A percentile compares a stretch with the other conserved stretches of the same genome.
Conservation (phyloP, 2,888 invertebrate species). For the Caenorhabditis uteleia region DNA sequence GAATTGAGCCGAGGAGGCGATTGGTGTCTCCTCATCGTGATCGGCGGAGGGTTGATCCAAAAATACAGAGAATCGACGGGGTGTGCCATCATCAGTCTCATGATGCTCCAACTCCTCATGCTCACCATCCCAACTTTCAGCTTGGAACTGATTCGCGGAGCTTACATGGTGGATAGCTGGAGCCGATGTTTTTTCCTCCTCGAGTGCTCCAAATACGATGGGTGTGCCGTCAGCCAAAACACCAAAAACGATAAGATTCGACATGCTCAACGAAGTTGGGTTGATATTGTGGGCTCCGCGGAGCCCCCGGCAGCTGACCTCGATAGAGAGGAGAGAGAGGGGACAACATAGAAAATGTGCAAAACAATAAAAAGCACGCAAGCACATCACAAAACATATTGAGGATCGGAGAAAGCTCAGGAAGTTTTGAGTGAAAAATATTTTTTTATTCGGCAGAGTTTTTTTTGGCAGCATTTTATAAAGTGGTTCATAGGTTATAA, state of each 20-base stretch:
- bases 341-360: too few relatives aligned
- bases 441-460: too few relatives aligned
- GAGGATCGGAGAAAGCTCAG: too few relatives aligned
- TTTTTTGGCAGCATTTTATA: too few relatives aligned
- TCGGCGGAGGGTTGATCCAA: slow-evolving; percentile 20
- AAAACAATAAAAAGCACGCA: too few relatives aligned
- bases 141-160: slow-evolving; percentile 46
- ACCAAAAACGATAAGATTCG: slow-evolving; percentile 19
- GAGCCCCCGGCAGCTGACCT: slow-evolving; percentile 21
- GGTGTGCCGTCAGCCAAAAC: slow-evolving; percentile 38
- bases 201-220: slow-evolving; percentile 33
- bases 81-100: slow-evolving; percentile 27
- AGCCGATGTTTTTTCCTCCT: slow-evolving; percentile 26
- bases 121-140: slow-evolving; percentile 55
- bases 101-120: slow-evolving; percentile 45
- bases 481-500: too few relatives aligned
- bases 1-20: slow-evolving; percentile 54
- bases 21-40: slow-evolving; percentile 46
- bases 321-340: too few relatives aligned
- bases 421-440: too few relatives aligned
- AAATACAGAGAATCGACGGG: slow-evolving; percentile 24
- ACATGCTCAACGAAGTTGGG: slow-evolving; percentile 1
- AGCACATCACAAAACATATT: too few relatives aligned
- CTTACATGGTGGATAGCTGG: slow-evolving; percentile 45
- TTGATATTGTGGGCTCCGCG: slow-evolving; percentile 3